Base-by-base conservation (phyloP, 2,113 vertebrate species). In the Psephotus haematonotus region DNA sequence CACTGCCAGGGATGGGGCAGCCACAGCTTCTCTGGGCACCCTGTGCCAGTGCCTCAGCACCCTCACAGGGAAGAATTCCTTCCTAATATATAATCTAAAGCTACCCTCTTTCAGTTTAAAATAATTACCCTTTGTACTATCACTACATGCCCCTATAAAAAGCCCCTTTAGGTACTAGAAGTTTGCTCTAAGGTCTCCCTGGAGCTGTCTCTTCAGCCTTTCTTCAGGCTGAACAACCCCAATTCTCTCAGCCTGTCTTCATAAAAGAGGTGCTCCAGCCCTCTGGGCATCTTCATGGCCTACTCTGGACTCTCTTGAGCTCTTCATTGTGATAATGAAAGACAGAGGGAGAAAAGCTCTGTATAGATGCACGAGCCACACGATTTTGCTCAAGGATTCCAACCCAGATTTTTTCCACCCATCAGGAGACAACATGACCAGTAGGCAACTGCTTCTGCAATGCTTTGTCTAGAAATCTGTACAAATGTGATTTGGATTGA, bases 91-190 rank as follows among this genome's bases (percentile, higher is more conserved):
- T 67, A 31, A 59, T 20, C 17, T n/a, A 60, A 70, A 53, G 10
- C 18, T n/a, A 4, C 39, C 9, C 15, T 50, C 10, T n/a, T 19
- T 29, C 37, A n/a, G 28, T 52, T 46, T 47, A 52, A 85, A 91
- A 17, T 10, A 2, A 2, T 49, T 62, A 5, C 8, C 6, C 17
- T 17, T 35, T 4, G 0, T 75, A 9, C 33, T 39, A 24, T 53
- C 27, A 4, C 27, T 59, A 17, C 25, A 43, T 3, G 11, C 17
- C 16, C 16, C 13, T 17, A 11, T 11, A 15, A 60, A 25, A 3
- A 39, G 3, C 11, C 11, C 7, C 15, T 25, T 39, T 25, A 57
- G 28, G 27, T 25, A n/a, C 29, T 28, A 37, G 43, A 37, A 81
- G 18, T 59, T 25, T 35, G 24, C 55, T 39, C 11, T 11, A 39